Percentiles rank a stretch among this genome's conserved stretches.
Evolutionary conservation across 2,113 vertebrate genomes (phyloP).

Genomic region (Callospermophilus lateralis): DNA sequence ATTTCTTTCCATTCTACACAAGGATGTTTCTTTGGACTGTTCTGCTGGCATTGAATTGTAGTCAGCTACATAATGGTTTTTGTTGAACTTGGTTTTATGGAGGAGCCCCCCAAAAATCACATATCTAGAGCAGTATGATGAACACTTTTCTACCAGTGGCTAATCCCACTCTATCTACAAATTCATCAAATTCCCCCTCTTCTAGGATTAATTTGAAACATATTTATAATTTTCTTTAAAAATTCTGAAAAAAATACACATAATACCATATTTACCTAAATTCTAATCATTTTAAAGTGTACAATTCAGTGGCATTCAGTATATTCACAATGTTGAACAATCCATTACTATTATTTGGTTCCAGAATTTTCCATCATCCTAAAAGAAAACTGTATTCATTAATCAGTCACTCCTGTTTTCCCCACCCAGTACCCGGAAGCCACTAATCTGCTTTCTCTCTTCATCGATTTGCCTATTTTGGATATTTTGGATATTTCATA

Average conservation of each 20-base stretch:
- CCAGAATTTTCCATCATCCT: background rate
- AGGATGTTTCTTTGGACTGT: background rate
- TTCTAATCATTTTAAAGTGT: conserved; percentile 20
- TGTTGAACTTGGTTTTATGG: background rate
- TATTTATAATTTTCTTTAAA: background rate
- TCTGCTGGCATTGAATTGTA: background rate
- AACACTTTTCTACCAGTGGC: background rate
- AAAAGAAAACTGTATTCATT: background rate
- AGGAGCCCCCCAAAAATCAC: background rate
- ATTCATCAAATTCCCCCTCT: background rate
- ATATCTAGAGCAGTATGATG: background rate
- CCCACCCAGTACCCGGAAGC: background rate
- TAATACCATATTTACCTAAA: background rate
- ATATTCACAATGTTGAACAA: background rate
- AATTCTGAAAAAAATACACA: background rate
- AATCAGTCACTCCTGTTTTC: background rate
- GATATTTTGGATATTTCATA: background rate
- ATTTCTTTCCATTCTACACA: background rate
- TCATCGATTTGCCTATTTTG: background rate
- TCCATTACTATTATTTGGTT: background rate
- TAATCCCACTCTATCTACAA: background rate
- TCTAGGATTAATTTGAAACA: conserved; percentile 1
- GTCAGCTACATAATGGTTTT: background rate
- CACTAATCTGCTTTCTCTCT: background rate
- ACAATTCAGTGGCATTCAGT: background rate